Base-by-base conservation (phyloP, 2,113 vertebrate genomes). In the Anhinga rufa region DNA sequence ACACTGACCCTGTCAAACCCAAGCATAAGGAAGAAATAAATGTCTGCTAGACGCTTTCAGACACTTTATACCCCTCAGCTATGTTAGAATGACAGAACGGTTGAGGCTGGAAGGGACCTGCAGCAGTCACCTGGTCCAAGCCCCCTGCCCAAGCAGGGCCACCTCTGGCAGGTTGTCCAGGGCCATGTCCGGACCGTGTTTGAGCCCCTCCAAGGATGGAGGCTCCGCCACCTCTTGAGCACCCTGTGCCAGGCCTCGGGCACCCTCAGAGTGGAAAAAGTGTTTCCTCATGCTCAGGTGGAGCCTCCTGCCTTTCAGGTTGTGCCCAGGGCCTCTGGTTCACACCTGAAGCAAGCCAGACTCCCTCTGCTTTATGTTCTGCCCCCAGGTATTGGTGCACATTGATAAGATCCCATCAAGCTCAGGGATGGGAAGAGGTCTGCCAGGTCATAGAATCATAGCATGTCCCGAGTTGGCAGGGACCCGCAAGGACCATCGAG, bases 121-220 rank as follows among this genome's bases (percentile, higher is more conserved):
- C 22, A 34, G 25, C 46, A 8, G 7, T 12, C 48, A 20, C 48
- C 58, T 2, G 8, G 13, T 4, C 29, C 49, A 26, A 51, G 36
- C 24, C 54, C 36, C 29, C 29, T 24, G 21, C 22, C 36, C 22
- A 26, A 58, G 42, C 19, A 14, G 16, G 28, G 20, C 48, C 16
- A 20, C n/a, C 10, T 1, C 4, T 10, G 19, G 7, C 26, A 4
- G 5, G 17, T 1, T 24, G 31, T 3, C 42, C 31, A 6, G 14
- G 31, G 17, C n/a, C 4, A 0, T 3, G 14, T 34, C 38, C 3
- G 0, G 14, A 4, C 2, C 4, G 15, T 3, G 24, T 32, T 0
- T 3, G 13, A 15, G 29, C 26, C 1, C 7, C 60, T 17, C 32
- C 32, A 14, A 12, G 18, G 32, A 20, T 1, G 5, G n/a, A 7